Evolutionary conservation across 1,140 invertebrate species (phyloP), one percentile per base, ranked within the genome.

Genomic region (Lucilia sericata): DNA sequence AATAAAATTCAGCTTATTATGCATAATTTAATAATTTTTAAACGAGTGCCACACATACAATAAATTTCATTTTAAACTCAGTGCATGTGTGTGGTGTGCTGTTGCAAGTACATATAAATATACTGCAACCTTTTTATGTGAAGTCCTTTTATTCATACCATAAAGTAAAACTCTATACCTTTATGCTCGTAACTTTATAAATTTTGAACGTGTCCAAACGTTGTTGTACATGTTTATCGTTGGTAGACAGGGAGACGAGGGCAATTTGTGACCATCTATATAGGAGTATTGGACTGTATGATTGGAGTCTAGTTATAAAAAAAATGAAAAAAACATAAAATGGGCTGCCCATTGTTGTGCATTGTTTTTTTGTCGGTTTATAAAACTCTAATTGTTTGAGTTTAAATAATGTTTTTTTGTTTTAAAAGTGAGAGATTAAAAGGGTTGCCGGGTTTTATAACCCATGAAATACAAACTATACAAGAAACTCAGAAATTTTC

Each of bases 11-110:
- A 17, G 74, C 74, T 76, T 76, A 76, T 76, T 76, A 76, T 76
- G 74, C 74, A 76, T 76, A 76, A 76, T 76, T 76, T 76, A 42
- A 76, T 76, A 76, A 76, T 76, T 76, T 42, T 36, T 55, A 21
- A 70, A 70, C 65, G n/a, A 21, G 65, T 70, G 65, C 65, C 65
- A 21, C 19, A 42, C 42, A 42, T 42, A 42, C n/a, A 19, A 70
- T 70, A 70, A 70, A 70, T 70, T 70, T 10, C 19, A 19, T 70
- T 55, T 55, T 55, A 55, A 55, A 55, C 51, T 12, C 42, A 2
- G 5, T 42, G 42, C 10, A 42, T 42, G 42, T 42, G 10, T 42
- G 7, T 42, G 5, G 5, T 42, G 5, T 42, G 5, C n/a, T n/a
- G n/a, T n/a, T 42, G 42, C 25, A 30, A 30, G 25, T 42, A 8